Evolutionary conservation across 2,888 invertebrate species (phyloP).

Genomic region (Ariolimax columbianus): DNA sequence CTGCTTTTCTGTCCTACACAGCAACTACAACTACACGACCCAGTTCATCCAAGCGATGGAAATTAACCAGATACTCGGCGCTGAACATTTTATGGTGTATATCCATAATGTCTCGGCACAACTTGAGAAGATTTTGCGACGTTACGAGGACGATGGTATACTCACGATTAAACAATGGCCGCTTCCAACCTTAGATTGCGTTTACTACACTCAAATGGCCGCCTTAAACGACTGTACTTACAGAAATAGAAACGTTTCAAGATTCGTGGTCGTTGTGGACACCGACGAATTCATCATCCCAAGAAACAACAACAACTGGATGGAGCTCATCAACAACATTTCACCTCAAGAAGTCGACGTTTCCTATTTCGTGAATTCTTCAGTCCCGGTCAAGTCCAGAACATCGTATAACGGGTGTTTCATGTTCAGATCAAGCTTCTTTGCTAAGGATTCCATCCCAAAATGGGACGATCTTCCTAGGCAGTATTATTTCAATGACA

Average conservation of each 20-base stretch:
- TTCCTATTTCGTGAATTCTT: background rate
- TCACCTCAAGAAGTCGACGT: constrained; percentile 1
- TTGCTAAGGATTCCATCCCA: background rate
- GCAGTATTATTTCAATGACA: background rate
- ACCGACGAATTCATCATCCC: constrained; percentile 37
- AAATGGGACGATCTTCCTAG: background rate
- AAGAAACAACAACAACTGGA: constrained; percentile 13
- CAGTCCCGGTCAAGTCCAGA: background rate
- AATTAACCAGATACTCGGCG: constrained; percentile 41
- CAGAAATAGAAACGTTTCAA: constrained; percentile 31
- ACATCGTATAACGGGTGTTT: background rate
- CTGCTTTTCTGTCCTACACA: constrained; percentile 30
- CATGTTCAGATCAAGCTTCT: background rate
- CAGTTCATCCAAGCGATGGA: constrained; percentile 35
- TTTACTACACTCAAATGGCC: constrained; percentile 21
- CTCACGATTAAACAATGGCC: constrained; percentile 38
- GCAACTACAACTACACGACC: background rate
- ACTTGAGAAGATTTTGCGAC: constrained; percentile 10
- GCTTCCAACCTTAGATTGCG: background rate
- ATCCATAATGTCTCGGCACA: constrained; percentile 17
- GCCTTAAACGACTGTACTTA: constrained; percentile 41
- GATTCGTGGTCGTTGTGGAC: constrained; percentile 24
- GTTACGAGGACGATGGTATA: constrained; percentile 34
- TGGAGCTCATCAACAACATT: background rate
- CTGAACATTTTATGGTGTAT: constrained; percentile 43